Evolutionary conservation across 2,888 invertebrate species (phyloP), one percentile per base, ranked within the genome.

Genomic region (Rhimphoctona megacephalus): DNA sequence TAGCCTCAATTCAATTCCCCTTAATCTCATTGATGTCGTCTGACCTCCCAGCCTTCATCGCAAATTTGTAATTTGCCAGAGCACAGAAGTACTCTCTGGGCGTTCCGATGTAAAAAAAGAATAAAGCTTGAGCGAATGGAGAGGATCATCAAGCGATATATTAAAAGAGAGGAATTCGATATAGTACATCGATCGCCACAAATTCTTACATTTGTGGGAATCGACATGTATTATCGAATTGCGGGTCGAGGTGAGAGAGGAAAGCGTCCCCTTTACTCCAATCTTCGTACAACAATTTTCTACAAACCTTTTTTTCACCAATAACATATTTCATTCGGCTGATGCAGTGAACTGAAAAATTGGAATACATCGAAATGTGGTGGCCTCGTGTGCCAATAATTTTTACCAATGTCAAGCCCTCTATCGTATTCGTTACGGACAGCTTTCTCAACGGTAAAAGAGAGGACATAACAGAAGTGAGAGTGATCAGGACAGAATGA

Each of bases 341-440:
- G 86, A 74, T 82, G 81, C 88, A 79, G 77, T 87, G 86, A 88
- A 87, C 88, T 88, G 89, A 85, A 89, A 89, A 89, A 89, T 89
- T 88, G 89, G 88, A 88, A 87, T 88, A 88, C 88, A 89, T 87
- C 83, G 82, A 70, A 86, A 84, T 57, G 83, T 81, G 85, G 77
- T 81, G 79, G 72, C 19, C 70, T 77, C 69, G 84, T 84, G 83
- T 78, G 84, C 88, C 89, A 88, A 89, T 89, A 88, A 89, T 86
- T 89, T 87, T 80, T 83, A 83, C 88, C 85, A 88, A 87, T 88
- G 89, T 88, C 88, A 85, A 85, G 80, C 76, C 54, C 64, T 73
- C 39, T 22, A 78, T 85, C 87, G 83, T 81, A 85, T 87, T 85
- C 82, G 84, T 83, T 79, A 86, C 69, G 74, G 80, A 83, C 79